Base-by-base conservation (phyloP, 2,113 vertebrate genomes). In the Nannospalax galili region DNA sequence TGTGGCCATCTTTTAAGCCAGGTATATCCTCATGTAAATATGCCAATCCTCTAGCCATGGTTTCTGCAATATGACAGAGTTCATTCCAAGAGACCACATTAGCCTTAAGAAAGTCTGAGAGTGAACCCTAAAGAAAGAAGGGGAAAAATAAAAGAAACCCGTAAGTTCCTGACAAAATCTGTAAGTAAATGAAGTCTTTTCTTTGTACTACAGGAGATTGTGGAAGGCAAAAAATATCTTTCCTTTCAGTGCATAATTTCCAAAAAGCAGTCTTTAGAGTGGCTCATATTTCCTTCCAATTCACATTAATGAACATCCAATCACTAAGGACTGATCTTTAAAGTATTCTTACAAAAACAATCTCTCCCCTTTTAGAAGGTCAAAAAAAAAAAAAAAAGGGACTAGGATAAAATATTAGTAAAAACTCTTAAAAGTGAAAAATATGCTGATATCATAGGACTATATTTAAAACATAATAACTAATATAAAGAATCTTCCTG, bases 11-110 rank as follows among this genome's bases (percentile, higher is more conserved):
- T 97, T 99, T 99, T 86, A 99, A 98, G 82, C 99, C 99, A 2
- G 99, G 99, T 96, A 99, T 99, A 95, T 99, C 99, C 97, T 99
- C 99, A 42, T 99, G 99, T 79, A 99, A 99, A 94, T 99, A 99
- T n/a, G 99, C 99, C 97, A 99, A 97, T 94, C 99, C 99, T 62
- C 99, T 98, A 7, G 99, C 99, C 98, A 99, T 99, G 1, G 99
- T 99, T 97, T 99, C 99, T 52, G 99, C 98, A 7, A 99, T 99
- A 98, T 99, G 99, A 97, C 99, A 99, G 4, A 99, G 98, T 98
- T 99, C 99, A 58, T 99, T 99, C 99, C 99, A 99, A 32, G 99
- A 99, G 70, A 99, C 98, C 95, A 99, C 99, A 42, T 99, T 99
- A 90, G 99, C 99, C 98, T 99, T 99, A 85, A 99, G 99, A 96